These are phyloP conservation scores for Acanthosepion esculentum DNA, from an alignment of 2,888 invertebrate genomes.

Conservation along the genomic window DNA sequence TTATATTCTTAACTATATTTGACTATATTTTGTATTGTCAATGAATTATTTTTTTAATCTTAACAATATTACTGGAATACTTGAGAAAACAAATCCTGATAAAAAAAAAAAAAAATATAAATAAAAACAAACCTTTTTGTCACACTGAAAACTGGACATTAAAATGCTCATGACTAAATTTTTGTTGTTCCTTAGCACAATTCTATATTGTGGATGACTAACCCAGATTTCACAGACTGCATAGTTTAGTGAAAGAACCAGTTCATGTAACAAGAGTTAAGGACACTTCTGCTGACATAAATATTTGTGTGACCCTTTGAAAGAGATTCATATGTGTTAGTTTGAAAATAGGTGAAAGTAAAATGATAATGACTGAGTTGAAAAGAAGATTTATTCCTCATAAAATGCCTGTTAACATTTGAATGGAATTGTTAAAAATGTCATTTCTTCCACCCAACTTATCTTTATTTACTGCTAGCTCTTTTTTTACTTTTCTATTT, in stretches of 20 bases:
- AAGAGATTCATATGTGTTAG: not conserved
- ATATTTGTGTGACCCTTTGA: not conserved
- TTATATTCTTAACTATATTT: too few relatives aligned
- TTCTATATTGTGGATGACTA: not conserved
- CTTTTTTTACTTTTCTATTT: conserved; percentile 65
- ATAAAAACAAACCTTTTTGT: too few relatives aligned
- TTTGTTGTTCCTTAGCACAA: too few relatives aligned
- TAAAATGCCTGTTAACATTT: not conserved
- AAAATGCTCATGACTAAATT: too few relatives aligned
- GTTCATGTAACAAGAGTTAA: not conserved
- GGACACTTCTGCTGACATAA: not conserved
- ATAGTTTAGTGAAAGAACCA: not conserved
- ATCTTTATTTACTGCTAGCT: not conserved
- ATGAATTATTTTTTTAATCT: too few relatives aligned
- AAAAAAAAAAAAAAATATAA: too few relatives aligned
- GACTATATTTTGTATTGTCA: too few relatives aligned
- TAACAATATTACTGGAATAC: too few relatives aligned
- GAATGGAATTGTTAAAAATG: too few relatives aligned
- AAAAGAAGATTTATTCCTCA: not conserved
- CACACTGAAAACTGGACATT: too few relatives aligned
- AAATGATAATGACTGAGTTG: not conserved
- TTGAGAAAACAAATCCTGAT: too few relatives aligned
- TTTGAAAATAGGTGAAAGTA: not conserved
- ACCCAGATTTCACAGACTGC: not conserved
- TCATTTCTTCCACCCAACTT: not conserved